Evolutionary conservation across 1,140 invertebrate genomes (phyloP).

Genomic region (Linepithema humile): DNA sequence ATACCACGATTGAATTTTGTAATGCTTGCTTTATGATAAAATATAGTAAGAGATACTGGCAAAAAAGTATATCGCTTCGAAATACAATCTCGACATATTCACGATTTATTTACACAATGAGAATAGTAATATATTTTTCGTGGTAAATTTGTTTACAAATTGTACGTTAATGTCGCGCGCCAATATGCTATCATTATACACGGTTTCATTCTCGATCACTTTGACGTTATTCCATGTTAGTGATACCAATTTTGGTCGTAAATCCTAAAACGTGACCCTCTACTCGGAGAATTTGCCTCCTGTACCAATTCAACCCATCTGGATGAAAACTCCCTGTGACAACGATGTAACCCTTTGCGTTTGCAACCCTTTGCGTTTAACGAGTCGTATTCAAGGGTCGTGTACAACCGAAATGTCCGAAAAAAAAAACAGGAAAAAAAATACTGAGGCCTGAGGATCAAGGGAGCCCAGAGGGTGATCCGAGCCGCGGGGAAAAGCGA

Average conservation of each 20-base stretch:
- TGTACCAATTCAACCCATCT: background rate
- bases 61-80: background rate
- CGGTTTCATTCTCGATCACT: background rate
- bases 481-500: background rate
- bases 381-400: constrained; percentile 24
- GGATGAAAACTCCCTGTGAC: background rate
- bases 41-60: background rate
- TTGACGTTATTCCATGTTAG: background rate
- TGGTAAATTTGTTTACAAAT: background rate
- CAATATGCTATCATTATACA: too few species aligned
- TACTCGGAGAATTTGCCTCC: background rate
- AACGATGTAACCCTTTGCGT: constrained; percentile 5
- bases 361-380: constrained; percentile 28
- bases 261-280: background rate
- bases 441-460: background rate
- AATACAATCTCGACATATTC: constrained; percentile 1
- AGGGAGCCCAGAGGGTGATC: constrained; percentile 13
- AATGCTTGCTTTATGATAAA: constrained; percentile 8
- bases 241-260: background rate
- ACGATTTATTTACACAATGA: background rate
- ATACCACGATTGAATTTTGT: background rate
- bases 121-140: background rate
- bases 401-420: background rate
- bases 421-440: constrained; percentile 27
- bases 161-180: background rate